These are phyloP conservation scores for Brachypalpus laphriformis DNA, from an alignment of 2,888 invertebrate genomes.

Conservation along the genomic window DNA sequence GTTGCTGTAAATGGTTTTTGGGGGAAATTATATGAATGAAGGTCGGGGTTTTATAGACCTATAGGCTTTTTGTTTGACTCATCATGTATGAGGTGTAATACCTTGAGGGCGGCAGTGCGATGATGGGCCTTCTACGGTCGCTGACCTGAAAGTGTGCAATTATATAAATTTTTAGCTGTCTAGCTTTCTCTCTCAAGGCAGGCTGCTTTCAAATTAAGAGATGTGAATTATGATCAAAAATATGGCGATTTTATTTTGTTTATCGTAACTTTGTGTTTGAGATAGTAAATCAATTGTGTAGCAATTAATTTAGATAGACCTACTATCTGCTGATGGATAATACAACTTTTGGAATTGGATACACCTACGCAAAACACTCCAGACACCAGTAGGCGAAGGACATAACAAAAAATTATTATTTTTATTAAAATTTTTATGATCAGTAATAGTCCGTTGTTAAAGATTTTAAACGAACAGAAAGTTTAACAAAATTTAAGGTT, in stretches of 20 bases:
- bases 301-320: background rate
- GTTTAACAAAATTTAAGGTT: too few species aligned
- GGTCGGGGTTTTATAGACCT: slow-evolving; percentile 30
- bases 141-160: slow-evolving; percentile 11
- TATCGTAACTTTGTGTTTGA: slow-evolving; percentile 12
- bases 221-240: slow-evolving; percentile 5
- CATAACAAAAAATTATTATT: background rate
- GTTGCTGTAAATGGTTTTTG: slow-evolving; percentile 42
- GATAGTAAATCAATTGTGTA: slow-evolving; percentile 32
- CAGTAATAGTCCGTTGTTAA: too few species aligned
- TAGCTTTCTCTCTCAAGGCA: background rate
- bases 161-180: background rate
- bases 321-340: background rate
- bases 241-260: slow-evolving; percentile 12
- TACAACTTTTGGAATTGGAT: background rate
- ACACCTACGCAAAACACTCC: background rate
- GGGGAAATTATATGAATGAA: slow-evolving; percentile 14
- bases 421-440: background rate
- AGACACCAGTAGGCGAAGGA: background rate
- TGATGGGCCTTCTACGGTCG: slow-evolving; percentile 28
- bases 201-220: slow-evolving; percentile 3
- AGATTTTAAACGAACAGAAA: too few species aligned
- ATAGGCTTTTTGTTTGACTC: background rate
- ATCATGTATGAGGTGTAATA: slow-evolving; percentile 14
- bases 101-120: background rate